A percentile compares a stretch with the other conserved stretches of the same genome.
phyloP scores from a whole-genome alignment of 2,888 invertebrate species.

The Ennomos quercinarius region DNA sequence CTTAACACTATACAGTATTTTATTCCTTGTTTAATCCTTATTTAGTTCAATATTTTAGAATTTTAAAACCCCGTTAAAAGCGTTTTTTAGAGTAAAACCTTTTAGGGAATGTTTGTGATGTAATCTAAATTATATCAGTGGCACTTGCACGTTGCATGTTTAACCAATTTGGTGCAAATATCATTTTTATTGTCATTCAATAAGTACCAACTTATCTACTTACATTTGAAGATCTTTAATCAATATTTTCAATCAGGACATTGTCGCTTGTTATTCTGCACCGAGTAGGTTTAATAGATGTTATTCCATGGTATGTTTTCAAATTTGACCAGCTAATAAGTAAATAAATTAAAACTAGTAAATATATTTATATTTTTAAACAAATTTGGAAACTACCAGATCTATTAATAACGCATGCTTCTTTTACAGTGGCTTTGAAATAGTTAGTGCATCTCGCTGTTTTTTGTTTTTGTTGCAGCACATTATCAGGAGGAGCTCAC shows the following conservation, averaged over 20 bases:
- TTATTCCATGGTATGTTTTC: slow-evolving; percentile 6
- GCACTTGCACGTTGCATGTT: slow-evolving; percentile 9
- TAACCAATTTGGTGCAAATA: slow-evolving; percentile 6
- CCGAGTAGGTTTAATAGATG: slow-evolving; percentile 7
- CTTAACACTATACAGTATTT: slow-evolving; percentile 1
- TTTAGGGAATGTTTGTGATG: background rate
- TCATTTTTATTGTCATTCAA: background rate
- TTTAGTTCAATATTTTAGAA: background rate
- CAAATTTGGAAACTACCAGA: slow-evolving; percentile 25
- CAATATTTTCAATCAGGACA: too few relatives aligned
- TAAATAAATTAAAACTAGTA: too few relatives aligned
- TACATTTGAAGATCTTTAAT: too few relatives aligned
- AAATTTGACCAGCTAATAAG: background rate
- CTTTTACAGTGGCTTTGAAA: slow-evolving; percentile 62
- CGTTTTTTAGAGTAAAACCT: background rate
- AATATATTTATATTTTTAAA: too few relatives aligned
- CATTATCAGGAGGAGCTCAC: slow-evolving; percentile 72
- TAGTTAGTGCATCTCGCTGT: slow-evolving; percentile 80
- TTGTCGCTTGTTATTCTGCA: slow-evolving; percentile 4
- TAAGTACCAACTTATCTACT: background rate
- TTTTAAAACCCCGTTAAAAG: background rate
- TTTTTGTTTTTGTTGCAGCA: slow-evolving; percentile 81
- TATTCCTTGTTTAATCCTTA: background rate
- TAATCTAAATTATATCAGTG: background rate
- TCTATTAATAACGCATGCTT: slow-evolving; percentile 58